A percentile compares a stretch with the other conserved stretches of the same genome.
Evolutionary conservation across 1,140 invertebrate species (phyloP).

Genomic region (Aphelinus certus): DNA sequence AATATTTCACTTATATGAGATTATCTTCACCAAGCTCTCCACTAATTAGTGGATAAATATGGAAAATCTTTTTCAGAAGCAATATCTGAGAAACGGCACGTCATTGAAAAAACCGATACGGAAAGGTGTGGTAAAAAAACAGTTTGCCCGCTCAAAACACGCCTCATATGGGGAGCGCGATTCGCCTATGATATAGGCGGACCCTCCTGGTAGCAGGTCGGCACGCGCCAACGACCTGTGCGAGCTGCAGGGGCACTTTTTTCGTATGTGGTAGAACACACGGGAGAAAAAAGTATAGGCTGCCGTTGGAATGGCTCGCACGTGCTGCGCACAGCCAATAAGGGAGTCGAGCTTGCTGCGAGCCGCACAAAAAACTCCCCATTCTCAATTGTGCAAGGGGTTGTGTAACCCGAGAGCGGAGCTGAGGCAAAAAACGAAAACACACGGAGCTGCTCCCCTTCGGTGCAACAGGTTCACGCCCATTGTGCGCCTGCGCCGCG

Average conservation of each 20-base stretch:
- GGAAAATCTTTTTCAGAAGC: no score
- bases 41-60: no score
- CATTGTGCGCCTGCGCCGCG: slow-evolving; percentile 41
- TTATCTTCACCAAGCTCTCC: no score
- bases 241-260: slow-evolving; percentile 24
- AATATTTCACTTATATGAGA: no score
- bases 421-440: slow-evolving; percentile 24
- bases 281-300: not conserved
- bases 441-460: slow-evolving; percentile 12
- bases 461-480: slow-evolving; percentile 47
- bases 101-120: no score
- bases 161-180: no score
- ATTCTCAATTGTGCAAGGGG: slow-evolving; percentile 34
- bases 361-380: slow-evolving; percentile 50
- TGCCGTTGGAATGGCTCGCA: not conserved
- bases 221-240: slow-evolving; percentile 2
- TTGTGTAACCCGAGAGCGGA: slow-evolving; percentile 18
- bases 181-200: no score
- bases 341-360: slow-evolving; percentile 26
- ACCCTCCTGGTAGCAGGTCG: not conserved
- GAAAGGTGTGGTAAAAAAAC: no score
- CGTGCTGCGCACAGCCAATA: not conserved
- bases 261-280: slow-evolving; percentile 38
- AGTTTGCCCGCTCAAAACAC: no score
- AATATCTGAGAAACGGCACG: no score